A percentile compares a stretch with the other conserved stretches of the same genome.
Evolutionary conservation across 2,888 invertebrate genomes (phyloP).

Genomic region (Hedya salicella): DNA sequence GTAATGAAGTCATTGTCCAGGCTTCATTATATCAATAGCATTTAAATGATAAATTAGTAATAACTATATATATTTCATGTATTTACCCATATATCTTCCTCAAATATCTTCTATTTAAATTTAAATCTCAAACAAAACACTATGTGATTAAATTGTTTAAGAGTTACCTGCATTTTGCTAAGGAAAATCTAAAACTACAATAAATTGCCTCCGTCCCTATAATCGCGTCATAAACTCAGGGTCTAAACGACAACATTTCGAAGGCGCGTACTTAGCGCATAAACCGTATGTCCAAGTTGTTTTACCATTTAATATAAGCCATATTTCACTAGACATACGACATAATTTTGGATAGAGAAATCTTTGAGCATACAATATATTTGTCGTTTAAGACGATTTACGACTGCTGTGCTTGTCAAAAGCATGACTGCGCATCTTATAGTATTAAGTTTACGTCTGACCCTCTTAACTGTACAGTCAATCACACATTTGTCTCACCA

Average conservation of each 20-base stretch:
- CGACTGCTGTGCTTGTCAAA: conserved; percentile 13
- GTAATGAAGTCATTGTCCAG: conserved; percentile 25
- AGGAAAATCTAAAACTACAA: neutral
- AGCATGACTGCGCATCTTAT: conserved; percentile 23
- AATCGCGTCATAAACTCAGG: conserved; percentile 11
- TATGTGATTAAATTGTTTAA: neutral
- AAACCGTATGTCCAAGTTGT: neutral
- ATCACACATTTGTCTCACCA: neutral
- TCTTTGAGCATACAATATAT: neutral
- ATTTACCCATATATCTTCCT: too few relatives aligned
- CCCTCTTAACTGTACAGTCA: conserved; percentile 19
- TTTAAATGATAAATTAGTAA: conserved; percentile 5
- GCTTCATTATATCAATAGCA: neutral
- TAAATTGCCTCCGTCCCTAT: neutral
- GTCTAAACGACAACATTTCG: neutral
- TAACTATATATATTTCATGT: neutral
- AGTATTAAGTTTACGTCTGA: conserved; percentile 24
- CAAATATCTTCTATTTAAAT: too few relatives aligned
- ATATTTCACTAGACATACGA: neutral
- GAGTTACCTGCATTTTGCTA: neutral
- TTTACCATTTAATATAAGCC: neutral
- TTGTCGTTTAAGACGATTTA: conserved; percentile 10
- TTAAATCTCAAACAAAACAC: neutral
- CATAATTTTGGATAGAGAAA: neutral
- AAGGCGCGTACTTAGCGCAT: neutral